Evolutionary conservation across 2,113 vertebrate species (phyloP).

Genomic region (Monopterus albus): DNA sequence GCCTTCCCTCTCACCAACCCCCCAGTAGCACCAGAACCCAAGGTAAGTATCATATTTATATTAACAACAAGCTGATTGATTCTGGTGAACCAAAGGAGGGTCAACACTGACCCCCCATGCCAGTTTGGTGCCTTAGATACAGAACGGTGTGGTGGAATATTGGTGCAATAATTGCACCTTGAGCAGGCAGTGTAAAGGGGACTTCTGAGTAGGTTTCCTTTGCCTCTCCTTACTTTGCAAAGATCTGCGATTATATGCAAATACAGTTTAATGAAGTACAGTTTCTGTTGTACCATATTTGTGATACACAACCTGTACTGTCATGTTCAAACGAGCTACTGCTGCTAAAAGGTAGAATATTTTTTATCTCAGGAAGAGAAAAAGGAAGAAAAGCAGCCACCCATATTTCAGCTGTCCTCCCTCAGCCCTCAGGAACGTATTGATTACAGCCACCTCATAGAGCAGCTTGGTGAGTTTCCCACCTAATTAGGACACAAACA

Average conservation of each 20-base stretch:
- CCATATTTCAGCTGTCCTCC: conserved; percentile 94
- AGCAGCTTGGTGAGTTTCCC: conserved; percentile 89
- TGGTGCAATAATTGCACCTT: no score
- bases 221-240: no score
- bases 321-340: no score
- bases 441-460: conserved; percentile 96
- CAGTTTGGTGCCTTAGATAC: no score
- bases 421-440: conserved; percentile 96
- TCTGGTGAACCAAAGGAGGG: no score
- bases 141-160: no score
- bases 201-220: no score
- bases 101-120: no score
- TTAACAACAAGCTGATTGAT: background rate
- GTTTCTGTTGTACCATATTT: background rate
- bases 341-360: background rate
- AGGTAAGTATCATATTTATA: conserved; percentile 55
- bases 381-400: conserved; percentile 74
- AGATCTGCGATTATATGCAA: background rate
- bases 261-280: background rate
- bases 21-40: conserved; percentile 84
- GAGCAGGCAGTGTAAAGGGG: no score
- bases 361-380: conserved; percentile 50
- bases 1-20: conserved; percentile 91
- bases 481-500: conserved; percentile 16
- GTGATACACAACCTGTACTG: no score